A percentile compares a stretch with the other conserved stretches of the same genome.
Evolutionary conservation across 2,888 invertebrate genomes (phyloP).

Genomic region (Nudaria mundana): DNA sequence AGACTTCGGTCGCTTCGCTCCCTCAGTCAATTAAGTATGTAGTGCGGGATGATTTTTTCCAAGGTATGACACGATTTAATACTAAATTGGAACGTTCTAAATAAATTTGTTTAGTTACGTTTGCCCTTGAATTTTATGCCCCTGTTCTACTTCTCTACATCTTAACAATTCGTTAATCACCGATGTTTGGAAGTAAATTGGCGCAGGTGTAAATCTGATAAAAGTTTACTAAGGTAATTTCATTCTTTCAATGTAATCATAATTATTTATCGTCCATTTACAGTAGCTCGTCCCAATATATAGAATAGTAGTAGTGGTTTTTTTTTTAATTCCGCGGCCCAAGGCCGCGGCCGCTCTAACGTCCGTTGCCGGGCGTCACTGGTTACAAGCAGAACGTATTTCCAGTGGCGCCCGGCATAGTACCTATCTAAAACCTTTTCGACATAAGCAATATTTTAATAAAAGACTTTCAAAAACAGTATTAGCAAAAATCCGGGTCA

Average conservation of each 20-base stretch:
- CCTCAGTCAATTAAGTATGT: too few species aligned
- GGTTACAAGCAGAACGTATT: too few species aligned
- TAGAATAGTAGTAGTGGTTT: too few species aligned
- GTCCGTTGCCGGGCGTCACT: too few species aligned
- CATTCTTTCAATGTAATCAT: too few species aligned
- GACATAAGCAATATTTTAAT: slow-evolving; percentile 4
- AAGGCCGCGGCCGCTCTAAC: too few species aligned
- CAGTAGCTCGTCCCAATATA: too few species aligned
- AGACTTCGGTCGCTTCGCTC: too few species aligned
- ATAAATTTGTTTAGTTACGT: slow-evolving; percentile 65
- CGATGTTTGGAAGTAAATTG: slow-evolving; percentile 44
- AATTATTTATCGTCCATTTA: too few species aligned
- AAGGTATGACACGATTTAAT: slow-evolving; percentile 49
- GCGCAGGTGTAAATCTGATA: slow-evolving; percentile 30
- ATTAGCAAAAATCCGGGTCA: slow-evolving; percentile 60
- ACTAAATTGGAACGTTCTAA: slow-evolving; percentile 53
- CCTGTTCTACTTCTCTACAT: slow-evolving; percentile 75
- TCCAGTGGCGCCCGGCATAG: too few species aligned
- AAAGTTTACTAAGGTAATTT: slow-evolving; percentile 1
- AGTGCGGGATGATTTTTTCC: slow-evolving; percentile 42
- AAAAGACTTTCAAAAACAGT: slow-evolving; percentile 33
- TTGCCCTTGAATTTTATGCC: slow-evolving; percentile 70
- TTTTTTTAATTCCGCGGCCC: too few species aligned
- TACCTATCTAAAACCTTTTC: slow-evolving; percentile 7
- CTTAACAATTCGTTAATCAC: slow-evolving; percentile 71